A percentile compares a stretch with the other conserved stretches of the same genome.
phyloP scores from a whole-genome alignment of 92 coral and sea anemone species.

The Parazoanthus atlanticus region DNA sequence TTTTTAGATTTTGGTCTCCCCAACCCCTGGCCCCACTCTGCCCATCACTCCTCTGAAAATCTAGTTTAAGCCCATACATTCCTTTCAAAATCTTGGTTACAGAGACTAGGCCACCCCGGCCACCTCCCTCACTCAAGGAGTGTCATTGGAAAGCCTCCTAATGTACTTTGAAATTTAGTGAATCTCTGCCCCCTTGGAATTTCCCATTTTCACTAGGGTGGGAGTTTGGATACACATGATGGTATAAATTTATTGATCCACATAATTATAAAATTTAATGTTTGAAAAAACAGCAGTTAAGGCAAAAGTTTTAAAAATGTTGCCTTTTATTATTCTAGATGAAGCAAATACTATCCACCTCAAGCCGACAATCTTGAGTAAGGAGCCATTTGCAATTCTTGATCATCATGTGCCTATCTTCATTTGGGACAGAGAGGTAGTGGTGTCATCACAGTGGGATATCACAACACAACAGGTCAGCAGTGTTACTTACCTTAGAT shows the following conservation, averaged over 20 bases:
- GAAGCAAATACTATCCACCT: slow-evolving; percentile 93
- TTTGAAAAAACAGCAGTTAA: too few relatives aligned
- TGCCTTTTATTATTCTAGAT: slow-evolving; percentile 53
- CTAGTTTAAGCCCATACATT: not conserved
- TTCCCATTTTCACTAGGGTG: not conserved
- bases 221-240: not conserved
- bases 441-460: slow-evolving; percentile 84
- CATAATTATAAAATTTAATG: not conserved
- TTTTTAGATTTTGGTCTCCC: too few relatives aligned
- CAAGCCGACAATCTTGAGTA: slow-evolving; percentile 66
- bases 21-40: not conserved
- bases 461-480: slow-evolving; percentile 73
- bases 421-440: slow-evolving; percentile 79
- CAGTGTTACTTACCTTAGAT: too few relatives aligned
- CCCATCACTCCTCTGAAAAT: not conserved
- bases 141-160: too few relatives aligned
- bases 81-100: not conserved
- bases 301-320: not conserved
- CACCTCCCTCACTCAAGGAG: too few relatives aligned
- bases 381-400: slow-evolving; percentile 69
- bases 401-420: slow-evolving; percentile 98
- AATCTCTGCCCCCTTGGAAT: not conserved
- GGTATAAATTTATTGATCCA: not conserved
- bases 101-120: not conserved
- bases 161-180: too few relatives aligned